A percentile compares a stretch with the other conserved stretches of the same genome.
Conservation (phyloP, 2,888 invertebrate genomes). For the Sycophila texana region DNA sequence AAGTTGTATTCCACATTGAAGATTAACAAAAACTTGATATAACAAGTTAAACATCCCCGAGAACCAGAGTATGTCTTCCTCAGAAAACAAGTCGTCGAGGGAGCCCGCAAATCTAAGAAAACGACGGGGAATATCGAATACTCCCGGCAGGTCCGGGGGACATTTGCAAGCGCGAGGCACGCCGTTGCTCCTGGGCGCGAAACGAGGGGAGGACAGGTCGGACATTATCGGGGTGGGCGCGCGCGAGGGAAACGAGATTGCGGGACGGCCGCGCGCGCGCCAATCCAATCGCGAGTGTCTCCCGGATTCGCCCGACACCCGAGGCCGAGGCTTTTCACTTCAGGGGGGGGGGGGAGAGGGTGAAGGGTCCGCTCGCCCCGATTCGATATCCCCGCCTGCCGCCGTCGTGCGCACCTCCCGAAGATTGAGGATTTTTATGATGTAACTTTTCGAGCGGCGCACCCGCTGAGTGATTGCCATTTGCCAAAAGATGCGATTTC, state of each 20-base stretch:
- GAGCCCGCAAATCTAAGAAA: too few relatives aligned
- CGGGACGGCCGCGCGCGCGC: constrained; percentile 59
- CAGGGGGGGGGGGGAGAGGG: neutral
- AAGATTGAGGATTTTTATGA: constrained; percentile 10
- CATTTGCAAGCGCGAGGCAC: too few relatives aligned
- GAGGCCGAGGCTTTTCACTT: constrained; percentile 10
- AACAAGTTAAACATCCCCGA: too few relatives aligned
- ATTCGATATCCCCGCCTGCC: neutral
- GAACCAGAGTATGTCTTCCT: too few relatives aligned
- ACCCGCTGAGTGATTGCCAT: too few relatives aligned
- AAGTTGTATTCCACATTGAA: too few relatives aligned
- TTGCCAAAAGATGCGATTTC: neutral
- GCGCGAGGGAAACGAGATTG: constrained; percentile 37
- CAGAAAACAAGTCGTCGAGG: too few relatives aligned
- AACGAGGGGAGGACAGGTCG: neutral
- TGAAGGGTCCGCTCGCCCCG: constrained; percentile 6
- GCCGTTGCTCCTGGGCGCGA: too few relatives aligned
- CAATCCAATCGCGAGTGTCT: constrained; percentile 45
- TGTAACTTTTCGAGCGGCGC: neutral
- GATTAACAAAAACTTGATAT: too few relatives aligned
- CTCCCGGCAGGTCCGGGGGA: too few relatives aligned
- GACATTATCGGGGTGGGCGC: constrained; percentile 15
- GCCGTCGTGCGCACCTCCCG: neutral
- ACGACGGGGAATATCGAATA: too few relatives aligned
- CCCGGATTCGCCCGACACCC: constrained; percentile 9